Evolutionary conservation across 2,888 invertebrate genomes (phyloP), one percentile per base, ranked within the genome.

Genomic region (Drosophila acutilabella): DNA sequence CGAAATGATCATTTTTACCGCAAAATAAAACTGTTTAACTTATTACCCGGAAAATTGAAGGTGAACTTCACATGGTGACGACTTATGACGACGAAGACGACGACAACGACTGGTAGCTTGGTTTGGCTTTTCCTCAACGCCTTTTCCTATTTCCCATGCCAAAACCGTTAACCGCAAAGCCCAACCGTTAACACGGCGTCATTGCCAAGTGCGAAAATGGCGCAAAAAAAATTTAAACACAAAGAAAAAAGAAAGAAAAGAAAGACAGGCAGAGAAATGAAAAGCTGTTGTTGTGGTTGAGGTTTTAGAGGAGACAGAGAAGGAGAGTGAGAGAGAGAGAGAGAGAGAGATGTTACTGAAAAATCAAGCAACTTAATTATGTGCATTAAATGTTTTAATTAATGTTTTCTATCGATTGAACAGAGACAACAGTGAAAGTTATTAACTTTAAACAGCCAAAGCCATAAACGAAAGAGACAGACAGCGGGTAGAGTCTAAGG

Each of bases 321-420:
- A 26, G 14, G 14, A 36, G 6, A 50, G 16, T 18, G 6, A 11
- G 30, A 30, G 18, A 50, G 33, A 50, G 11, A 16, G 36, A 38
- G n/a, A 26, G 56, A 41, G 40, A 52, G 30, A 57, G 72, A 51
- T 18, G 56, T 52, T 45, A 66, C 61, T 56, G 74, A 56, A 78
- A 69, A 66, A 68, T 72, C 60, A 64, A 64, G 64, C 59, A 69
- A 71, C 70, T 77, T 88, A 82, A 88, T 88, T 88, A 88, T 85
- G 83, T 71, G 80, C 77, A 88, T 83, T 88, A 60, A 88, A 88
- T 88, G 82, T 71, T 73, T 83, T 85, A 88, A 83, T 83, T 88
- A 83, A 74, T 85, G 70, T 58, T 85, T 80, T 81, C 80, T 72
- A 77, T 81, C 62, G 69, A 74, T 70, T 52, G 60, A 56, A 38